Percentiles rank a stretch among this genome's conserved stretches.
phyloP scores from a whole-genome alignment of 2,888 invertebrate genomes.

The Eutolmus rufibarbis region DNA sequence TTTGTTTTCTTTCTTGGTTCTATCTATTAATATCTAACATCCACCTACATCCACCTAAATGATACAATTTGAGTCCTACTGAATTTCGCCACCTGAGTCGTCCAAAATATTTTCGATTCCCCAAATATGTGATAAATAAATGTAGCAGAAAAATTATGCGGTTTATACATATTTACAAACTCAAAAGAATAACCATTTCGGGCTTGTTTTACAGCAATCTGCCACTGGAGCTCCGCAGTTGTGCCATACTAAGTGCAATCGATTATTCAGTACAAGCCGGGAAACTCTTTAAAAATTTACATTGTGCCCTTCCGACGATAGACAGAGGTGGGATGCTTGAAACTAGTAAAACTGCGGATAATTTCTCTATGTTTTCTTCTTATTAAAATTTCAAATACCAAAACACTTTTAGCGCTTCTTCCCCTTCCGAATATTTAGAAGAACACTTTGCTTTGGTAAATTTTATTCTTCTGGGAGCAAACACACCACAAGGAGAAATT shows the following conservation, averaged over 20 bases:
- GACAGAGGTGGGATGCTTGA: background rate
- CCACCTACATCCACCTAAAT: background rate
- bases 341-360: background rate
- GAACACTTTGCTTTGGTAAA: background rate
- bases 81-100: too few relatives aligned
- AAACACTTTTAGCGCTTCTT: background rate
- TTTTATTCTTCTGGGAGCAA: background rate
- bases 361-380: background rate
- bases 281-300: background rate
- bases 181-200: background rate
- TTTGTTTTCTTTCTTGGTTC: too few relatives aligned
- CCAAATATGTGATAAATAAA: background rate
- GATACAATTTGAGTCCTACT: background rate
- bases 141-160: background rate
- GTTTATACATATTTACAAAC: background rate
- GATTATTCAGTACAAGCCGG: background rate
- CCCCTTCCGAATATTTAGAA: background rate
- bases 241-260: background rate
- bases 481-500: background rate
- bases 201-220: background rate
- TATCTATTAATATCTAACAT: background rate
- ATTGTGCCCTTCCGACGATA: background rate
- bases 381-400: background rate
- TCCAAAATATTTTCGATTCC: background rate
- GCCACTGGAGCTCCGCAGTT: background rate